These are phyloP conservation scores for Catamblyrhynchus diadema DNA, from an alignment of 2,797 vertebrate genomes.

Conservation along the genomic window DNA sequence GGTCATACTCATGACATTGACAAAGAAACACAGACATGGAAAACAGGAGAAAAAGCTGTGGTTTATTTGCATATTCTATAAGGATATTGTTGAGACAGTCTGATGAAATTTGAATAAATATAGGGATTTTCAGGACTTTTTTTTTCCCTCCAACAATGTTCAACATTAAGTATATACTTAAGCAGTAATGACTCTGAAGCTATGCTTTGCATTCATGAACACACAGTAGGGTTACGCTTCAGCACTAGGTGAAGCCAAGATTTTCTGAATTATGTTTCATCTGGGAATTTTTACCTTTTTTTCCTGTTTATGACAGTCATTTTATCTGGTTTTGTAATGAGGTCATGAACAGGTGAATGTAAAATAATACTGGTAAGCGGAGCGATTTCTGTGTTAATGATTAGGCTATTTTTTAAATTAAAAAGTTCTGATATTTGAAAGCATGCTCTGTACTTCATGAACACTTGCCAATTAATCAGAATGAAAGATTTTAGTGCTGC, in stretches of 20 bases:
- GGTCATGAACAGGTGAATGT: constrained; percentile 80
- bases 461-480: constrained; percentile 76
- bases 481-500: constrained; percentile 72
- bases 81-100: constrained; percentile 57
- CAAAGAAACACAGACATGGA: not conserved
- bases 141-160: constrained; percentile 50
- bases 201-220: constrained; percentile 74
- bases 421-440: constrained; percentile 77
- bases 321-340: constrained; percentile 80
- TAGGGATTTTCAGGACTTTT: constrained; percentile 59
- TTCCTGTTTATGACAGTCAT: constrained; percentile 80
- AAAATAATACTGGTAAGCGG: constrained; percentile 77
- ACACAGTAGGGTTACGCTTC: constrained; percentile 72
- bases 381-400: constrained; percentile 79
- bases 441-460: constrained; percentile 66
- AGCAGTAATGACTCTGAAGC: constrained; percentile 68
- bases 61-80: constrained; percentile 73
- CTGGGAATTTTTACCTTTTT: constrained; percentile 78
- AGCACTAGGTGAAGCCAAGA: constrained; percentile 75
- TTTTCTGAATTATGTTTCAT: constrained; percentile 80
- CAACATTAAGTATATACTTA: constrained; percentile 72
- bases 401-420: constrained; percentile 76
- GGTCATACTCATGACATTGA: constrained; percentile 45
- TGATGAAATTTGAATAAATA: constrained; percentile 75
- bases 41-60: constrained; percentile 41